phyloP scores from a whole-genome alignment of 1,140 invertebrate species.

The Sycophila sp. region DNA sequence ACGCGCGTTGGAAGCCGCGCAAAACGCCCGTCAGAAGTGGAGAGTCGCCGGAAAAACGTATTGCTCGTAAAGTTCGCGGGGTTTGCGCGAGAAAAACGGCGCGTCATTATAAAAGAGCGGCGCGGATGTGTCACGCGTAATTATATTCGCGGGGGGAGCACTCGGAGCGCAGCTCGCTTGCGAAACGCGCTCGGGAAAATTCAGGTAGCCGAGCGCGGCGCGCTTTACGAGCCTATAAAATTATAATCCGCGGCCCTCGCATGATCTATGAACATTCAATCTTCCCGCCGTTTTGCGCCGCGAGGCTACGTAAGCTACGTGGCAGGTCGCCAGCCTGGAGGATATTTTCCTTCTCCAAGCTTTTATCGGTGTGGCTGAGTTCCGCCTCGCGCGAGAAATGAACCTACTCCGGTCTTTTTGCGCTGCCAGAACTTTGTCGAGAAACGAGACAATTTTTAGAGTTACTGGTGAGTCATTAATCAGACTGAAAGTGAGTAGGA shows the following conservation, averaged over 20 bases:
- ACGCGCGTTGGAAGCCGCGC: too few species aligned
- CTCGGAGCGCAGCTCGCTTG: not conserved
- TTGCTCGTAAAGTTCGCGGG: slow-evolving; percentile 18
- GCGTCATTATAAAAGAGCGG: not conserved
- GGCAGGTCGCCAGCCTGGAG: not conserved
- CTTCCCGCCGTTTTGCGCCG: not conserved
- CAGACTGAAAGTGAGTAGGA: too few species aligned
- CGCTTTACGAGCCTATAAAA: slow-evolving; percentile 37
- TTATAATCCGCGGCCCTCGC: slow-evolving; percentile 30
- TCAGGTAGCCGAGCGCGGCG: slow-evolving; percentile 30
- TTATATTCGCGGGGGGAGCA: not conserved
- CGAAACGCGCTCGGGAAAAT: slow-evolving; percentile 23
- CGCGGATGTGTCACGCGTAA: not conserved
- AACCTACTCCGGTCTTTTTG: too few species aligned
- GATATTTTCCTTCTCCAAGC: not conserved
- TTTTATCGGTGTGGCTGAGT: too few species aligned
- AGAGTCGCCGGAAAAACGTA: not conserved
- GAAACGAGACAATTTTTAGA: too few species aligned
- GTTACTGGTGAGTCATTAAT: too few species aligned
- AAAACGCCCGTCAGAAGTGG: too few species aligned
- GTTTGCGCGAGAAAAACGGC: not conserved
- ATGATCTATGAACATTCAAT: slow-evolving; percentile 37
- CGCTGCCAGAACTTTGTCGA: too few species aligned
- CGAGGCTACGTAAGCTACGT: not conserved
- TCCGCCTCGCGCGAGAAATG: not conserved